These are phyloP conservation scores for Apaloderma vittatum DNA, from an alignment of 2,113 vertebrate species.

Conservation along the genomic window DNA sequence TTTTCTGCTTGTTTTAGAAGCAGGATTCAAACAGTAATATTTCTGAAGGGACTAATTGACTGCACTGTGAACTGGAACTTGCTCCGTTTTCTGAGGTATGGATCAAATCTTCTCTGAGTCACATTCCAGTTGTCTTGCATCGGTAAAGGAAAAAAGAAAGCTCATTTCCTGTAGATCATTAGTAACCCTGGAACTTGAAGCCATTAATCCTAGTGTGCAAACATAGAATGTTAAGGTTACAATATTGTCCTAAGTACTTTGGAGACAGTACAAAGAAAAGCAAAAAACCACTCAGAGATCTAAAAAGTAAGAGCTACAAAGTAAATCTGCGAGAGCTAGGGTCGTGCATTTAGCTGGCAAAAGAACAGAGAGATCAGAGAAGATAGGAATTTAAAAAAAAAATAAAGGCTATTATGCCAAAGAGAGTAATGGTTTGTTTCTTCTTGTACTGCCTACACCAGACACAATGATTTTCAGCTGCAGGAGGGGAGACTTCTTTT, in stretches of 20 bases:
- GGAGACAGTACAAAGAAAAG: not conserved
- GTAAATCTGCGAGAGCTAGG: not conserved
- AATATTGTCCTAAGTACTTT: not conserved
- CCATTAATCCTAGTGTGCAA: not conserved
- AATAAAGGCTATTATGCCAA: not conserved
- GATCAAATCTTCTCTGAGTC: not conserved
- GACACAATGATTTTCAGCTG: not conserved
- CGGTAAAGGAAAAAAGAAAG: not conserved
- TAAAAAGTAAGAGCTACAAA: not conserved
- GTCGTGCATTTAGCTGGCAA: not conserved
- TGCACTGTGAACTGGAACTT: constrained; percentile 86
- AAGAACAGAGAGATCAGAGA: not conserved
- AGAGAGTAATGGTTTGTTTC: not conserved
- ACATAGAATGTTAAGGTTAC: not conserved
- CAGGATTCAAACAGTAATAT: constrained; percentile 65
- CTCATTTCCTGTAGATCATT: not conserved
- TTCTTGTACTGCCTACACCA: not conserved
- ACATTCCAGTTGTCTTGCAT: not conserved
- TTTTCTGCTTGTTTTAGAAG: constrained; percentile 43
- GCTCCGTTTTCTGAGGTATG: constrained; percentile 88
- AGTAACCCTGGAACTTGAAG: not conserved
- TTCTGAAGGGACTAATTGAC: constrained; percentile 74
- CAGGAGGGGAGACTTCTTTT: not conserved
- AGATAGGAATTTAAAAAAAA: not conserved
- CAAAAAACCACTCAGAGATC: not conserved